Conservation (phyloP, 2,113 vertebrate species). For the Sphyrna mokarran region DNA sequence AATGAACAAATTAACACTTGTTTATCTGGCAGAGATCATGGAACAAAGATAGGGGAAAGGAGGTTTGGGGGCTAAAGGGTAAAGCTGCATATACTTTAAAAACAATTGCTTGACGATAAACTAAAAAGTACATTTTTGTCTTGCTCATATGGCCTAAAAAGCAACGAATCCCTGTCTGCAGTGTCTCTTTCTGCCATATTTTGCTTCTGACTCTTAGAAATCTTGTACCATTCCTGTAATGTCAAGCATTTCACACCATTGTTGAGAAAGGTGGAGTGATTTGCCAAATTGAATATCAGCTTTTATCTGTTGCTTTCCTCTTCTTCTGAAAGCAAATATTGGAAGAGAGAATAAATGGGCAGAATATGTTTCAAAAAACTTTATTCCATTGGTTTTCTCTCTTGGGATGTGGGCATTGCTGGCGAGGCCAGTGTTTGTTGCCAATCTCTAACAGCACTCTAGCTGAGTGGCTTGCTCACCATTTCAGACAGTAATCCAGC, state of each 20-base stretch:
- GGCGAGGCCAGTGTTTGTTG: too few species aligned
- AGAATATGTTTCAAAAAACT: not conserved
- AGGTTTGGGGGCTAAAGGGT: not conserved
- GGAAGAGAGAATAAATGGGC: not conserved
- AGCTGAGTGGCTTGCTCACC: too few species aligned
- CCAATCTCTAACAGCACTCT: too few species aligned
- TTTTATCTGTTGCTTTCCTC: not conserved
- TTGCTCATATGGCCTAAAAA: not conserved
- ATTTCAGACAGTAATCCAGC: too few species aligned
- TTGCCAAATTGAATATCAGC: not conserved
- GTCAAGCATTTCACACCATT: not conserved
- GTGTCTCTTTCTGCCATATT: not conserved
- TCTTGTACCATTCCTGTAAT: not conserved
- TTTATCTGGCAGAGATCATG: not conserved
- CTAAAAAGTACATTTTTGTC: not conserved
- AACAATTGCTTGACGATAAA: not conserved
- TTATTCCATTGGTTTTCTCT: not conserved
- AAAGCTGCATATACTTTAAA: not conserved
- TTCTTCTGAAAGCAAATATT: not conserved
- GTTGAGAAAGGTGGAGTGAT: not conserved
- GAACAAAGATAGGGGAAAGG: not conserved
- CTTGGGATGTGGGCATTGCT: too few species aligned
- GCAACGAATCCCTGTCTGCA: not conserved
- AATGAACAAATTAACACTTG: not conserved
- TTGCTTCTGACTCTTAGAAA: not conserved